Conservation (phyloP, 2,797 vertebrate species). For the Sebastes hubbsi region DNA sequence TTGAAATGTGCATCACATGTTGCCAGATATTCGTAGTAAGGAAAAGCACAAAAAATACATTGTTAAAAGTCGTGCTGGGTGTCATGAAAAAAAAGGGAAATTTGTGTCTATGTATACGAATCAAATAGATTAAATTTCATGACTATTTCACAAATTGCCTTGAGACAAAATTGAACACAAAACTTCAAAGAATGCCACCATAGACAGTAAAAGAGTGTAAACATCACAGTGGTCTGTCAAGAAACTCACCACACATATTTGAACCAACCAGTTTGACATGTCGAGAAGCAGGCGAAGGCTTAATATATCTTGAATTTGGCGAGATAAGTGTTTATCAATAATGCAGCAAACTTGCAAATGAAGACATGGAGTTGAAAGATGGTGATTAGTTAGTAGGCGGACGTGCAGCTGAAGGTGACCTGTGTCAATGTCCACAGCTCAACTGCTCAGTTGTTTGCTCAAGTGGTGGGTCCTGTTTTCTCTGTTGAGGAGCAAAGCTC, state of each 20-base stretch:
- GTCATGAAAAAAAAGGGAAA: too few relatives aligned
- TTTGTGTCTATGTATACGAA: too few relatives aligned
- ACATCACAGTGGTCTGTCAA: background rate
- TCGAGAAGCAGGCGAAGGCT: background rate
- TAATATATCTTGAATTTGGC: background rate
- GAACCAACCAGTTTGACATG: background rate
- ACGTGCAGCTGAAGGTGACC: background rate
- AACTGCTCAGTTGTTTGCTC: slow-evolving; percentile 20
- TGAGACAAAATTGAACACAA: background rate
- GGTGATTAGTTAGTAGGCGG: background rate
- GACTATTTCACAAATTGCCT: too few relatives aligned
- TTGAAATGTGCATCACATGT: too few relatives aligned
- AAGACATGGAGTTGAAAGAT: background rate
- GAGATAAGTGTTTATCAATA: background rate
- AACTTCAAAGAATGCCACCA: background rate
- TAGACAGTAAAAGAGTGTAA: background rate
- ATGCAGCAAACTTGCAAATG: background rate
- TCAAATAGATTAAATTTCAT: too few relatives aligned
- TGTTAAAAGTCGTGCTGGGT: too few relatives aligned
- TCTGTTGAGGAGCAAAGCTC: slow-evolving; percentile 33
- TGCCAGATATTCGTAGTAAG: too few relatives aligned
- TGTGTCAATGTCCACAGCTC: background rate
- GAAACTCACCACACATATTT: too few relatives aligned
- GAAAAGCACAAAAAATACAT: too few relatives aligned
- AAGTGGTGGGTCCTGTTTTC: background rate